Conservation (phyloP, 2,888 invertebrate species). For the Pristionchus arcanus region DNA sequence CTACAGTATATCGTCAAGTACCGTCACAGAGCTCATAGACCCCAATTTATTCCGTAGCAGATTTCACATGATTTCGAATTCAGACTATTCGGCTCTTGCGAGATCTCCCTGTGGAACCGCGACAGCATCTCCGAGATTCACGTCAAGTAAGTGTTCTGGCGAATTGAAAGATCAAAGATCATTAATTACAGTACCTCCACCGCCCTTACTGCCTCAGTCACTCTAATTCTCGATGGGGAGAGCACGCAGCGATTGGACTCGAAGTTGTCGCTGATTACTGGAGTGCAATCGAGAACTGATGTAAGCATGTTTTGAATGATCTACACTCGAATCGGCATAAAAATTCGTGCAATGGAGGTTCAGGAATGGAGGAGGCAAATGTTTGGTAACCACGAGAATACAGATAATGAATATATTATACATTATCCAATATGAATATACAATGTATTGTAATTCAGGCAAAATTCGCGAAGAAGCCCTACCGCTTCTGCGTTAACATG, state of each 20-base stretch:
- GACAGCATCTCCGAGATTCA: slow-evolving; percentile 59
- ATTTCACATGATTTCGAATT: too few species aligned
- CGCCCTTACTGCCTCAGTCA: background rate
- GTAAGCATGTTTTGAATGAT: background rate
- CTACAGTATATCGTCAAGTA: background rate
- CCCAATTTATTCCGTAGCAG: too few species aligned
- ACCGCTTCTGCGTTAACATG: slow-evolving; percentile 54
- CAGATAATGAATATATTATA: too few species aligned
- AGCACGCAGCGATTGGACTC: background rate
- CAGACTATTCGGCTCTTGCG: slow-evolving; percentile 60
- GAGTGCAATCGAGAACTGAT: slow-evolving; percentile 30
- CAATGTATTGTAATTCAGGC: slow-evolving; percentile 11
- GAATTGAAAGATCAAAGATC: background rate
- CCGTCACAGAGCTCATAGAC: too few species aligned
- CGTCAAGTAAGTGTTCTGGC: slow-evolving; percentile 59
- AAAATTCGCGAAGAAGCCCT: slow-evolving; percentile 33
- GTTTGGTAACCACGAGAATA: too few species aligned
- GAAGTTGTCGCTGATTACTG: slow-evolving; percentile 6
- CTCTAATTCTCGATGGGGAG: slow-evolving; percentile 13
- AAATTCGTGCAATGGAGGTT: too few species aligned
- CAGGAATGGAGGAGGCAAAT: too few species aligned
- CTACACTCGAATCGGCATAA: background rate
- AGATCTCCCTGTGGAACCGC: slow-evolving; percentile 65
- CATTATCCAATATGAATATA: too few species aligned
- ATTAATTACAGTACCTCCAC: background rate